Conservation (phyloP, 2,113 vertebrate species). For the Microcebus tavaratra region DNA sequence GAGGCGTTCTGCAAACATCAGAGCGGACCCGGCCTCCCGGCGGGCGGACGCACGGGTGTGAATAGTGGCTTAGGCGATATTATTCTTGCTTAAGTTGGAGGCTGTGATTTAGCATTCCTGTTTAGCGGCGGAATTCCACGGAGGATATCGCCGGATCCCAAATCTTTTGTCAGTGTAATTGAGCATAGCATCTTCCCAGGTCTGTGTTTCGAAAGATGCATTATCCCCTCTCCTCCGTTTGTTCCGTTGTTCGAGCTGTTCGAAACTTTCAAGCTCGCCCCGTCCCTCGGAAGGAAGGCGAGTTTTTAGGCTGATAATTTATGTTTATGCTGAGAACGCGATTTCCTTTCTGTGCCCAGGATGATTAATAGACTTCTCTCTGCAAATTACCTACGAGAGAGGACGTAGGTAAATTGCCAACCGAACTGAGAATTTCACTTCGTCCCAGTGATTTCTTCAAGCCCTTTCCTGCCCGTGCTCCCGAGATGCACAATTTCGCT, state of each 20-base stretch:
- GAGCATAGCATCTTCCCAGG: slow-evolving; percentile 86
- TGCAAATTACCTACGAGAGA: slow-evolving; percentile 81
- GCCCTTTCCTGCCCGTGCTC: neutral
- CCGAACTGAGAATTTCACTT: slow-evolving; percentile 82
- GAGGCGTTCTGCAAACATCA: slow-evolving; percentile 65
- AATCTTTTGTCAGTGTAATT: slow-evolving; percentile 88
- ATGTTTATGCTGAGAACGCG: slow-evolving; percentile 84
- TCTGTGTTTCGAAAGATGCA: slow-evolving; percentile 84
- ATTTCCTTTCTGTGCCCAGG: slow-evolving; percentile 74
- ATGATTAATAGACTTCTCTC: slow-evolving; percentile 86
- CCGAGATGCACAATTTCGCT: slow-evolving; percentile 43
- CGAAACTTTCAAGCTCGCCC: slow-evolving; percentile 77
- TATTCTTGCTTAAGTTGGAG: slow-evolving; percentile 81
- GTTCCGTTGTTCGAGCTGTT: slow-evolving; percentile 77
- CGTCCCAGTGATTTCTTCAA: slow-evolving; percentile 71
- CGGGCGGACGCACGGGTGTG: neutral
- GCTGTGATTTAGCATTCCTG: slow-evolving; percentile 84
- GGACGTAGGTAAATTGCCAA: slow-evolving; percentile 79
- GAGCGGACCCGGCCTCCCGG: slow-evolving; percentile 61
- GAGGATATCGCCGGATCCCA: slow-evolving; percentile 82
- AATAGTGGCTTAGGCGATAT: slow-evolving; percentile 76
- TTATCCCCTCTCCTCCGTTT: slow-evolving; percentile 81
- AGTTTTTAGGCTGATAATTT: slow-evolving; percentile 85
- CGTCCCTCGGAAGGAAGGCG: slow-evolving; percentile 78
- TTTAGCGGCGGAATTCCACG: slow-evolving; percentile 81